phyloP scores from a whole-genome alignment of 2,888 invertebrate genomes.

The Torymus aiolomorphi region DNA sequence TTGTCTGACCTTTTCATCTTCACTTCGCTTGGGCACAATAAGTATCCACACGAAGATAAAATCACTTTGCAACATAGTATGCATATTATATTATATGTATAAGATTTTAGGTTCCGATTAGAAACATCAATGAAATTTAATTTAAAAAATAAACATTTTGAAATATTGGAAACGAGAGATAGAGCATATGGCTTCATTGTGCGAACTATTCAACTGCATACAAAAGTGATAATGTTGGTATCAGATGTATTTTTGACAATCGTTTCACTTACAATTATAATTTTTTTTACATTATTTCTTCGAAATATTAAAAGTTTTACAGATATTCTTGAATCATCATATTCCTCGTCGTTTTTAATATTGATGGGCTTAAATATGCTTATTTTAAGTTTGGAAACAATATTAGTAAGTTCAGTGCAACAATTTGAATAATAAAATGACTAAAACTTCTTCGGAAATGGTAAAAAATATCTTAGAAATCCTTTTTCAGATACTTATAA shows the following conservation, averaged over 20 bases:
- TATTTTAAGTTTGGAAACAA: background rate
- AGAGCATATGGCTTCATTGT: background rate
- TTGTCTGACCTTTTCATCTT: too few relatives aligned
- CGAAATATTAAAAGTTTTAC: too few relatives aligned
- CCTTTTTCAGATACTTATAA: background rate
- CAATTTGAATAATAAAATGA: too few relatives aligned
- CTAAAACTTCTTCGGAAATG: too few relatives aligned
- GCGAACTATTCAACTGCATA: background rate
- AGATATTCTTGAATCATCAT: too few relatives aligned
- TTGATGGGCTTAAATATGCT: conserved; percentile 5
- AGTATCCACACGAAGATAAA: too few relatives aligned
- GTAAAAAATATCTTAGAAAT: too few relatives aligned
- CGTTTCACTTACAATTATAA: too few relatives aligned
- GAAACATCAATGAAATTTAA: background rate
- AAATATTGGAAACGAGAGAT: background rate
- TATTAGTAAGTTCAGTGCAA: background rate
- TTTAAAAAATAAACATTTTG: background rate
- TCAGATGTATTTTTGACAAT: too few relatives aligned
- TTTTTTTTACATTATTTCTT: too few relatives aligned
- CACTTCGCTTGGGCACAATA: too few relatives aligned
- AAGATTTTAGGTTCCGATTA: conserved; percentile 9
- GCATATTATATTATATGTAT: background rate
- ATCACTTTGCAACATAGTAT: background rate
- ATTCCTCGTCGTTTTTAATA: background rate
- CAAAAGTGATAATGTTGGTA: background rate